Evolutionary conservation across 2,113 vertebrate genomes (phyloP).

Genomic region (Triplophysa siluroides): DNA sequence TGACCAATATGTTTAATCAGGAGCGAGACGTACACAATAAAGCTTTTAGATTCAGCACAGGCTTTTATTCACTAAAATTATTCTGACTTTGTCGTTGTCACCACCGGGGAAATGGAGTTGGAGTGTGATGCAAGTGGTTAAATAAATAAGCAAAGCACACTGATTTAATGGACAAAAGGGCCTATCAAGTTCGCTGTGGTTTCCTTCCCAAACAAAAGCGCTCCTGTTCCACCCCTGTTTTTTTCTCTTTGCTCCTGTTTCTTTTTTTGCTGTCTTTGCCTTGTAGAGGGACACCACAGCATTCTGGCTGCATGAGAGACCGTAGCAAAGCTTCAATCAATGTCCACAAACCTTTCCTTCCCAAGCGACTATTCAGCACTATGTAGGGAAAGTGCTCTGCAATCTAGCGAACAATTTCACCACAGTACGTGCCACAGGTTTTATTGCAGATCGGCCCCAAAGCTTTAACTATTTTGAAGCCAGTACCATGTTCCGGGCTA

Average conservation of each 20-base stretch:
- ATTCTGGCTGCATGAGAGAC: slow-evolving; percentile 44
- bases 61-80: slow-evolving; percentile 32
- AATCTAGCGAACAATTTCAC: slow-evolving; percentile 56
- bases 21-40: background rate
- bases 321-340: slow-evolving; percentile 31
- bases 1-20: slow-evolving; percentile 16
- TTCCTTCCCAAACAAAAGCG: slow-evolving; percentile 16
- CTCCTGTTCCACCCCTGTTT: slow-evolving; percentile 3
- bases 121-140: slow-evolving; percentile 19
- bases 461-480: slow-evolving; percentile 28
- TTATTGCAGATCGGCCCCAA: slow-evolving; percentile 44
- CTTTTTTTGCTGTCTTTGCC: slow-evolving; percentile 2
- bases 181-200: slow-evolving; percentile 23
- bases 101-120: background rate
- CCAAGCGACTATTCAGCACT: slow-evolving; percentile 56
- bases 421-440: slow-evolving; percentile 27
- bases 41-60: slow-evolving; percentile 15
- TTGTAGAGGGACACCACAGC: slow-evolving; percentile 39
- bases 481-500: slow-evolving; percentile 3
- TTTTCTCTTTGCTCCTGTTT: background rate
- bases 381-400: slow-evolving; percentile 51
- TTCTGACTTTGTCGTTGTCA: background rate
- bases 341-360: slow-evolving; percentile 40
- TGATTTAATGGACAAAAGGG: slow-evolving; percentile 34
- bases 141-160: slow-evolving; percentile 36